Conservation (phyloP, 1,140 invertebrate species). For the Bathynomus jamesi region DNA sequence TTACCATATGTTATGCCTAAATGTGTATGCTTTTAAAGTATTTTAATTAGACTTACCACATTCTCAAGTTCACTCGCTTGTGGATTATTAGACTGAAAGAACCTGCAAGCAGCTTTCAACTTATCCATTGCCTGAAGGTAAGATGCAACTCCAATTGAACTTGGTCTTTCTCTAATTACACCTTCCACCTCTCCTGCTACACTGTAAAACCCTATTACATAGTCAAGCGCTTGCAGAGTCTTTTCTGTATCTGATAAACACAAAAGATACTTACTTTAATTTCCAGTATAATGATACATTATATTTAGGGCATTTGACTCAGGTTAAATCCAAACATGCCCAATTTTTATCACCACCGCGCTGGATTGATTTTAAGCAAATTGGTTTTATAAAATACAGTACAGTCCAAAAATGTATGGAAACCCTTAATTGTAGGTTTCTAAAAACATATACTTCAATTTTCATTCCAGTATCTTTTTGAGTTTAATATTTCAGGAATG, state of each 20-base stretch:
- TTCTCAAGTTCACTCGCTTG: constrained; percentile 89
- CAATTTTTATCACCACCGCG: too few species aligned
- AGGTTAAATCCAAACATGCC: too few species aligned
- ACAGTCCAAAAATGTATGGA: too few species aligned
- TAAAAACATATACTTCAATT: too few species aligned
- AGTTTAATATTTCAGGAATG: too few species aligned
- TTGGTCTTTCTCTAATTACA: constrained; percentile 20
- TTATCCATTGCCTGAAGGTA: constrained; percentile 76
- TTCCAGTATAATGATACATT: background rate
- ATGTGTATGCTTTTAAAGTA: too few species aligned
- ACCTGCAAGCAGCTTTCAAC: constrained; percentile 74
- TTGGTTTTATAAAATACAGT: too few species aligned
- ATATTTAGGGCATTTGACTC: constrained; percentile 17
- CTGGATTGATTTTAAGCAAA: too few species aligned
- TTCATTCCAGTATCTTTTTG: too few species aligned
- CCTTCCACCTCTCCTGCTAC: constrained; percentile 29
- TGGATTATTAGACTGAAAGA: constrained; percentile 88
- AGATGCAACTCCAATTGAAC: constrained; percentile 32
- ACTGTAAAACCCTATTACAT: constrained; percentile 35
- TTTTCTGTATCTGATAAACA: constrained; percentile 30
- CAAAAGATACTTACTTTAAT: too few species aligned
- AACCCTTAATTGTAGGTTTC: too few species aligned
- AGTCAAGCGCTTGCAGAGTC: constrained; percentile 27
- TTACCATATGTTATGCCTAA: too few species aligned
- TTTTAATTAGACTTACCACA: constrained; percentile 54